Conservation (phyloP, 2,113 vertebrate species). For the Chauna torquata region DNA sequence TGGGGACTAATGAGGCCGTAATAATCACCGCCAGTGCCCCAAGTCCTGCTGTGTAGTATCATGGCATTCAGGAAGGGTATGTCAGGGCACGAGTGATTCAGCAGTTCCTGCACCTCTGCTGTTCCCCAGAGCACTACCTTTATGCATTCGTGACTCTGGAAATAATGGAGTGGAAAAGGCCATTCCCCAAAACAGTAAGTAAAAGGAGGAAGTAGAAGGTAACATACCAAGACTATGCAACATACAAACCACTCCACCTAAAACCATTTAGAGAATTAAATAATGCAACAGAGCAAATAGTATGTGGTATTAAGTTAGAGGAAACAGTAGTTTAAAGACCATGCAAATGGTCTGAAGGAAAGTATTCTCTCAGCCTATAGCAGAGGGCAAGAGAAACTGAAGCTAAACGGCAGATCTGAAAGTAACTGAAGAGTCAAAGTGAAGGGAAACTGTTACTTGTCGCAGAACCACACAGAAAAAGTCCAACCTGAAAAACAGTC, state of each 20-base stretch:
- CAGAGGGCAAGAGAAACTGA: neutral
- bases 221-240: neutral
- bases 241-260: neutral
- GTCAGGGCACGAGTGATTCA: neutral
- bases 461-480: neutral
- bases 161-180: slow-evolving; percentile 21
- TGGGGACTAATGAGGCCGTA: neutral
- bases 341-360: neutral
- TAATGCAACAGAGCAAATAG: slow-evolving; percentile 11
- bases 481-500: neutral
- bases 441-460: neutral
- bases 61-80: neutral
- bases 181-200: neutral
- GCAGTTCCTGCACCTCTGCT: slow-evolving; percentile 28
- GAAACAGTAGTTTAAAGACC: neutral
- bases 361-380: neutral
- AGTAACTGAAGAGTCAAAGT: neutral
- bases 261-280: slow-evolving; percentile 35
- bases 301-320: neutral
- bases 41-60: neutral
- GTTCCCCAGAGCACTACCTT: neutral
- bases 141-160: neutral
- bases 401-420: neutral
- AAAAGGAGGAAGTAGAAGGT: neutral
- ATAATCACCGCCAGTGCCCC: neutral